Base-by-base conservation (phyloP, 92 coral and sea anemone species). In the Desmophyllum pertusum region DNA sequence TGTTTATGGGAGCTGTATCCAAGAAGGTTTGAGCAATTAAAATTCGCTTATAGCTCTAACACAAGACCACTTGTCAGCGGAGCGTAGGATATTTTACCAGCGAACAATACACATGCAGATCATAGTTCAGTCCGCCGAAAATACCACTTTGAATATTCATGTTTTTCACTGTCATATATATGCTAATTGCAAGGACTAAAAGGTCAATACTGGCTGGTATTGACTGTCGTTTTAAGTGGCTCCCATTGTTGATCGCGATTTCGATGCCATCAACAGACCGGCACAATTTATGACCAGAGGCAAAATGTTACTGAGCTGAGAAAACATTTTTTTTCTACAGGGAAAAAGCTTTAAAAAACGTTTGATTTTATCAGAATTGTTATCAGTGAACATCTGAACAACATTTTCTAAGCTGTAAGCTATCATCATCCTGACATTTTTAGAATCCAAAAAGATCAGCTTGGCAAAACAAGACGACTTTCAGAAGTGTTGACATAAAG, bases 41-140 rank as follows among this genome's bases (percentile, higher is more conserved):
- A 39, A 51, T 51, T 10, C 25, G 29, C 36, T 31, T 30, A 13
- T 5, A 23, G 62, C 76, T 1, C 48, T 35, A 25, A 41, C 55
- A 41, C 45, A 27, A n/a, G 25, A 6, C 61, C 62, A 33, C 76
- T 80, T 30, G 37, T 29, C 76, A 69, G 23, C 65, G 76, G 50
- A 11, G 84, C 76, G 76, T 36, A 38, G 2, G 67, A 80, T 33
- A 51, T 51, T 42, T 73, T 55, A 27, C 57, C 39, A 10, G 69
- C 61, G 50, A 82, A 82, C 86, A 82, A 82, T 59, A 62, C 70
- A 53, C 57, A 73, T 68, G 68, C 68, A 66, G 85, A 81, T 81
- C 67, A 62, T 35, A 62, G 67, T 17, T 73, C 30, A 40, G 14
- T 31, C 43, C 55, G 68, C 55, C 14, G 40, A 38, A 30, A 53